These are phyloP conservation scores for Horisme vitalbata DNA, from an alignment of 2,888 invertebrate species.

Conservation along the genomic window DNA sequence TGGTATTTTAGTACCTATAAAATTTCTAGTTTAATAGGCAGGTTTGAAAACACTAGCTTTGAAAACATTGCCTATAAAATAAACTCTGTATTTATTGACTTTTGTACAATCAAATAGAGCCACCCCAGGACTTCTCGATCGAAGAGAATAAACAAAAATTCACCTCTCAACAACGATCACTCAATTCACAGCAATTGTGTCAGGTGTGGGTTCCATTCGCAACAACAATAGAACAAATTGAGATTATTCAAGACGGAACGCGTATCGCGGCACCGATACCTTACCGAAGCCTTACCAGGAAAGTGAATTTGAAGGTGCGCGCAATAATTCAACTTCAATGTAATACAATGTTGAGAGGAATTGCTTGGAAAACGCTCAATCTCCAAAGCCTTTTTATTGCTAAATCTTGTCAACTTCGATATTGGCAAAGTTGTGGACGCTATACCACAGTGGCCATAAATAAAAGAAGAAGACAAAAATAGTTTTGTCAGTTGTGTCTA, in stretches of 20 bases:
- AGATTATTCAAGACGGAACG: slow-evolving; percentile 1
- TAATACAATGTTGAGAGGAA: slow-evolving; percentile 3
- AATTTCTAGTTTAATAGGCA: no score
- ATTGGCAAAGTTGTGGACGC: not conserved
- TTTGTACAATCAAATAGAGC: no score
- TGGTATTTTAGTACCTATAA: no score
- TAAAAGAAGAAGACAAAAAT: not conserved
- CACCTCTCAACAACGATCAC: not conserved
- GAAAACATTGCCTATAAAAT: no score
- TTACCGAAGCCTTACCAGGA: no score
- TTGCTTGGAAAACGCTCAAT: not conserved
- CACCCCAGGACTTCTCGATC: no score
- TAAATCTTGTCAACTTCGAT: no score
- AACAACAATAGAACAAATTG: slow-evolving; percentile 16
- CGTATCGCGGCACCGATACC: not conserved
- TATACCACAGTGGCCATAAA: no score
- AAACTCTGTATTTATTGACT: no score
- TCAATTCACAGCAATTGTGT: slow-evolving; percentile 2
- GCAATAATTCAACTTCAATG: slow-evolving; percentile 5
- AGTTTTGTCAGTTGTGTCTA: no score
- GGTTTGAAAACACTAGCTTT: no score
- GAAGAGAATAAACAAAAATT: not conserved
- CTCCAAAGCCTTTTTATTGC: not conserved
- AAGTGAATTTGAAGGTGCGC: not conserved
- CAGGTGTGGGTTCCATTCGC: slow-evolving; percentile 6